A percentile compares a stretch with the other conserved stretches of the same genome.
Evolutionary conservation across 1,140 invertebrate species (phyloP).

Genomic region (Fopius arisanus): DNA sequence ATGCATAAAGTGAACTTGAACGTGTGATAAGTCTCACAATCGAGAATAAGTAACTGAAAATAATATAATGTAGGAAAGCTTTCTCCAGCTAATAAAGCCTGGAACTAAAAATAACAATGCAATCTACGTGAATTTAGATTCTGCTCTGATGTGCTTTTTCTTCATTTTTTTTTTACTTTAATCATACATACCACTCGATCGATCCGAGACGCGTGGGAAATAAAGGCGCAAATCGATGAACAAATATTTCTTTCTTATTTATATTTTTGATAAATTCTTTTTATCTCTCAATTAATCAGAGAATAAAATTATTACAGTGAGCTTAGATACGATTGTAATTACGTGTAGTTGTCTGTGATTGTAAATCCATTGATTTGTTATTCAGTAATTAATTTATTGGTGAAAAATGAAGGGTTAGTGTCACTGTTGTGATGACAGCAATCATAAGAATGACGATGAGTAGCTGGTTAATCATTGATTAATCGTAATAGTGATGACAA

Average conservation of each 20-base stretch:
- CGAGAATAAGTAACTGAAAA: not conserved
- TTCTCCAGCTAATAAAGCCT: slow-evolving; percentile 30
- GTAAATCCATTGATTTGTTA: slow-evolving; percentile 35
- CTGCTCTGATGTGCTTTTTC: slow-evolving; percentile 34
- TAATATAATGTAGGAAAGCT: not conserved
- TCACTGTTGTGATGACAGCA: not conserved
- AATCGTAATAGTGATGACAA: not conserved
- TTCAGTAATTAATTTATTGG: slow-evolving; percentile 26
- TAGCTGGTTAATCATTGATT: slow-evolving; percentile 1
- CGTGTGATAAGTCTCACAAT: not conserved
- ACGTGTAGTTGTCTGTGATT: slow-evolving; percentile 29
- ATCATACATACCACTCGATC: slow-evolving; percentile 65
- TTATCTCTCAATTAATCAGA: slow-evolving; percentile 4
- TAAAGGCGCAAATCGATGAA: slow-evolving; percentile 65
- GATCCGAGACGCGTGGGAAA: slow-evolving; percentile 66
- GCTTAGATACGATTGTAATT: slow-evolving; percentile 25
- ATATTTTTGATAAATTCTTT: slow-evolving; percentile 20
- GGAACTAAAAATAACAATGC: slow-evolving; percentile 16
- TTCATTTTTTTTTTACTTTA: slow-evolving; percentile 44
- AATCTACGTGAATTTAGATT: slow-evolving; percentile 19
- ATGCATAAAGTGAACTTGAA: slow-evolving; percentile 17
- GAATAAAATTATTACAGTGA: slow-evolving; percentile 36
- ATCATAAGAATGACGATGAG: not conserved
- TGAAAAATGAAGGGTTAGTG: not conserved
- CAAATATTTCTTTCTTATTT: slow-evolving; percentile 52